Base-by-base conservation (phyloP, 2,797 vertebrate species). In the Enoplosus armatus region DNA sequence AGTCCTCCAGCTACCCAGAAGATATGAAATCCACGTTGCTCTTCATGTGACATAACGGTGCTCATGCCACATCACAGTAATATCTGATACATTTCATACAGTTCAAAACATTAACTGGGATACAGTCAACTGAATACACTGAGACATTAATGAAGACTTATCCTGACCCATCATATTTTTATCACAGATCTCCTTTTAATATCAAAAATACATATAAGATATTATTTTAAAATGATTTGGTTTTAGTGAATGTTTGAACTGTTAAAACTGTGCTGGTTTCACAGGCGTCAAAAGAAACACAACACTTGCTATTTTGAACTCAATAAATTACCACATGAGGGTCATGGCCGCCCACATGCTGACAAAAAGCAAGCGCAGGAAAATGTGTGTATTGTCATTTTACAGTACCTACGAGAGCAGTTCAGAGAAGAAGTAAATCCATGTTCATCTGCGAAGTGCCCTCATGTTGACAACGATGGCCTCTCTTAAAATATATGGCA, bases 391-490 rank as follows among this genome's bases (percentile, higher is more conserved):
- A 29, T 73, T 73, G 51, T 66, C 22, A 53, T 85, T 75, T 83
- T 89, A 93, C 90, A 70, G 56, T 94, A 94, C 93, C 92, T 92
- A 85, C 61, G 75, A 67, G 62, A 87, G 88, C 29, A 58, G 84
- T 60, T 92, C 87, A 86, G 66, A 80, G 72, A 60, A 33, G 63
- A 85, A 59, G 45, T 50, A 48, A 60, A 75, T 93, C 89, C 90
- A 80, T 72, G 60, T 70, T 88, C 81, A 78, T 84, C 75, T 74
- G 61, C 33, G 68, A 62, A 73, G 39, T 8, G 0, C 5, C 18
- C 29, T 77, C 70, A 55, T 53, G 73, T 33, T 35, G 54, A 80
- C 68, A 72, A 4, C 4, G 26, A 26, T 53, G 63, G 47, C 39
- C 41, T 54, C 63, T 77, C 59, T 80, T 73, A 48, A 50, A 76